phyloP scores from a whole-genome alignment of 2,888 invertebrate species.

The Cephus runcator region DNA sequence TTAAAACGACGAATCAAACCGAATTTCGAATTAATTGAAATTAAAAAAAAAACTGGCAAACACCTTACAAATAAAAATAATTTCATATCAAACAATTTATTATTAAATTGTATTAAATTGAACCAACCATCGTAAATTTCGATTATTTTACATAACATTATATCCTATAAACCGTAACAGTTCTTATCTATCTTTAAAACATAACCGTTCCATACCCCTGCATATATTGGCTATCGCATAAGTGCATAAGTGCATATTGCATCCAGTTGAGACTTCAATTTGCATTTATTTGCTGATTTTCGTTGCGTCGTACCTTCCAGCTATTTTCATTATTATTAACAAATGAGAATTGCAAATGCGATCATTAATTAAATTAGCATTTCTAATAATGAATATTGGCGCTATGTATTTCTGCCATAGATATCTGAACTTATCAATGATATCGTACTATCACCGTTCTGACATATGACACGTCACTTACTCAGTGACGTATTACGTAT shows the following conservation, averaged over 20 bases:
- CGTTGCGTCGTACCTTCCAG: neutral
- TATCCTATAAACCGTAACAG: neutral
- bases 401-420: neutral
- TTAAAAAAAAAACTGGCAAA: neutral
- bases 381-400: neutral
- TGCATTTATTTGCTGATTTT: neutral
- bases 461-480: neutral
- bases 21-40: neutral
- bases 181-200: neutral
- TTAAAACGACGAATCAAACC: neutral
- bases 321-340: neutral
- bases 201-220: neutral
- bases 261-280: neutral
- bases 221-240: neutral
- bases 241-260: neutral
- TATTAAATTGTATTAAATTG: neutral
- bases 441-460: neutral
- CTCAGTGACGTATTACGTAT: neutral
- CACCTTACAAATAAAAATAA: neutral
- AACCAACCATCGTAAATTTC: neutral
- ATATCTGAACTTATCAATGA: neutral
- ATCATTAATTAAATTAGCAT: neutral
- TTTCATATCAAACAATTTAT: neutral
- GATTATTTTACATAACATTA: neutral
- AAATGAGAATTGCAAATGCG: neutral